Conservation (phyloP, 2,797 vertebrate genomes). For the Sebastes vulpes region DNA sequence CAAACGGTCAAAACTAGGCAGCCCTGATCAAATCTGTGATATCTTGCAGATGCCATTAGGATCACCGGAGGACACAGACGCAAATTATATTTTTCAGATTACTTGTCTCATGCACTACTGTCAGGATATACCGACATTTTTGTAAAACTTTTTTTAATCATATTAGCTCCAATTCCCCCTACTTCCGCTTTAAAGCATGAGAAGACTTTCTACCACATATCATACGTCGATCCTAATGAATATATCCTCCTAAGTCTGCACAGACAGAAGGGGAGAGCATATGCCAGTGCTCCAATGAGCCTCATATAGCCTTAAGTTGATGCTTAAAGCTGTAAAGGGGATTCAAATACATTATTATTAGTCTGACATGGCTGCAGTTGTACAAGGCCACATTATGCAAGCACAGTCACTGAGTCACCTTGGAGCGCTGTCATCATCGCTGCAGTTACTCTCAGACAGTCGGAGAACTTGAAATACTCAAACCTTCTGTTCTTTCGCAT, state of each 20-base stretch:
- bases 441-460: background rate
- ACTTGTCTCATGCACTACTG: no score
- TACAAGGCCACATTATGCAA: conserved; percentile 49
- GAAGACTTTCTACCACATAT: conserved; percentile 5
- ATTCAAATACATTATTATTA: conserved; percentile 52
- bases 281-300: conserved; percentile 41
- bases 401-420: conserved; percentile 53
- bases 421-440: conserved; percentile 18
- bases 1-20: no score
- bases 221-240: conserved; percentile 29
- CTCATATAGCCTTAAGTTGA: conserved; percentile 46
- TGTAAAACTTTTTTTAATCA: no score
- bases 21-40: no score
- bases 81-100: accelerated
- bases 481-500: background rate
- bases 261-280: conserved; percentile 35
- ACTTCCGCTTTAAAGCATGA: background rate
- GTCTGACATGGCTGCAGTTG: conserved; percentile 31
- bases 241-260: conserved; percentile 34
- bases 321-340: conserved; percentile 40
- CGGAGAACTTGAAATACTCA: background rate
- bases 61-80: accelerated
- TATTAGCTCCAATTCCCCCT: no score
- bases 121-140: accelerated
- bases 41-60: no score